These are phyloP conservation scores for Vanessa cardui DNA, from an alignment of 2,888 invertebrate genomes.

Conservation along the genomic window DNA sequence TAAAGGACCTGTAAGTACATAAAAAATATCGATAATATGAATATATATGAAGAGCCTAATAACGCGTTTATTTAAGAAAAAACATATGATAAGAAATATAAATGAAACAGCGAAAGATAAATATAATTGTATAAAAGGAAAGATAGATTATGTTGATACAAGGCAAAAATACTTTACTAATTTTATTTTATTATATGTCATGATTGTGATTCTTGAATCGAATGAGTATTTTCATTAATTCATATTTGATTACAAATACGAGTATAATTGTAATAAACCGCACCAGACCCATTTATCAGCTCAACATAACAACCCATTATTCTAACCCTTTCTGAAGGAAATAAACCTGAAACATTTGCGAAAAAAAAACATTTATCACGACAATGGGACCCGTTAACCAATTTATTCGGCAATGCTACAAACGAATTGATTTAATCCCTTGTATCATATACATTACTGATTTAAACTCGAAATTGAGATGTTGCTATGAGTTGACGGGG, in stretches of 20 bases:
- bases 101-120: too few species aligned
- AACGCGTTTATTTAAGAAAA: too few species aligned
- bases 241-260: slow-evolving; percentile 7
- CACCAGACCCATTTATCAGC: slow-evolving; percentile 14
- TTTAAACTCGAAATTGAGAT: not conserved
- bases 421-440: slow-evolving; percentile 6
- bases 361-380: slow-evolving; percentile 30
- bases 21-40: too few species aligned
- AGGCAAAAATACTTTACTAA: too few species aligned
- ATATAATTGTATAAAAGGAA: too few species aligned
- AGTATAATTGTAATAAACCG: slow-evolving; percentile 22
- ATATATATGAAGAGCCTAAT: too few species aligned
- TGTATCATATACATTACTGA: slow-evolving; percentile 15
- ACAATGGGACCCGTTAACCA: slow-evolving; percentile 20
- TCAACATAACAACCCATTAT: slow-evolving; percentile 26
- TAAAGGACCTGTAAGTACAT: too few species aligned
- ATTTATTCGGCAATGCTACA: slow-evolving; percentile 10
- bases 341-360: slow-evolving; percentile 23
- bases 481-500: slow-evolving; percentile 10
- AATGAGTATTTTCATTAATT: too few species aligned
- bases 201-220: too few species aligned
- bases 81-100: too few species aligned
- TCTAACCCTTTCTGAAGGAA: slow-evolving; percentile 26
- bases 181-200: too few species aligned
- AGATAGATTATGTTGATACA: too few species aligned